Conservation (phyloP, 2,113 vertebrate species). For the Nycticorax nycticorax region DNA sequence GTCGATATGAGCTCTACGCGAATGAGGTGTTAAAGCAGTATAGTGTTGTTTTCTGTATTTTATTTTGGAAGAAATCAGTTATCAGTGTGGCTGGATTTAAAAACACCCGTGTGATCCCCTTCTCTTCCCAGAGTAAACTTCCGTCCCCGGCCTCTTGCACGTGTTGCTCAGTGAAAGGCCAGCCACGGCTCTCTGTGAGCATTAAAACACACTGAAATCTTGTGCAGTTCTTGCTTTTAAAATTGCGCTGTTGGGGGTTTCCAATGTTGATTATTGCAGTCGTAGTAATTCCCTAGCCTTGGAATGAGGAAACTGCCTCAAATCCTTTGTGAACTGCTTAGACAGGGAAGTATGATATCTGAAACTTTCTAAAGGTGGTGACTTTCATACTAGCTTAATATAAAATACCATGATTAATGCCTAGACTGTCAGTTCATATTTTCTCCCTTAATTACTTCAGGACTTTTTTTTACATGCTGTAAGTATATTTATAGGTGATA, state of each 20-base stretch:
- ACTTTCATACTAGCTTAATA: not conserved
- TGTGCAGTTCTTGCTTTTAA: not conserved
- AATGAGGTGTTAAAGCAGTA: not conserved
- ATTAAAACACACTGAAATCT: not conserved
- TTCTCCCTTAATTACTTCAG: constrained; percentile 24
- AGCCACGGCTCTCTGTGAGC: not conserved
- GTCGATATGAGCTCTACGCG: not conserved
- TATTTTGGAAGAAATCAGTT: not conserved
- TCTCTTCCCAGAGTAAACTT: not conserved
- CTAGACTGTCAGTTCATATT: not conserved
- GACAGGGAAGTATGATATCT: not conserved
- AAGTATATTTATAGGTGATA: not conserved
- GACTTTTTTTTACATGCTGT: not conserved
- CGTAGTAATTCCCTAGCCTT: not conserved
- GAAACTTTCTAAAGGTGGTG: not conserved
- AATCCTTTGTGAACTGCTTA: not conserved
- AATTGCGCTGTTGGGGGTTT: not conserved
- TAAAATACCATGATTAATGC: not conserved
- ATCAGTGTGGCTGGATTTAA: not conserved
- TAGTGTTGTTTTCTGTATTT: not conserved
- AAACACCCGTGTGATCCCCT: not conserved
- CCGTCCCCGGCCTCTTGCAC: fast-evolving
- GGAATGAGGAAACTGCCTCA: not conserved
- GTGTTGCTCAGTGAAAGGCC: not conserved
- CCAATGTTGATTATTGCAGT: not conserved